Conservation (phyloP, 2,797 vertebrate genomes). For the Microctenopoma stevenorrisi region DNA sequence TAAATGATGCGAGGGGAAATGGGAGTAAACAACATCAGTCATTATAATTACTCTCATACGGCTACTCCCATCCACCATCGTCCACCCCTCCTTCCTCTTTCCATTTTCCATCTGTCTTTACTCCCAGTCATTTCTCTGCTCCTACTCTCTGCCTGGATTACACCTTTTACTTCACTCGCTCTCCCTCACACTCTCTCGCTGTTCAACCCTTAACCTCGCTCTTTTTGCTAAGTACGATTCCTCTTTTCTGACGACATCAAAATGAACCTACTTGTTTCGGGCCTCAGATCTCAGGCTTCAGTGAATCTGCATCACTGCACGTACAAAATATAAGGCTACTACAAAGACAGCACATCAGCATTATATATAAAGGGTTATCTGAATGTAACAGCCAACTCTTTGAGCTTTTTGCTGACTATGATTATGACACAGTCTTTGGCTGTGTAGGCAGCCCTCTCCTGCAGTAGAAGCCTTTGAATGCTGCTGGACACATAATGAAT, state of each 20-base stretch:
- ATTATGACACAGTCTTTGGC: slow-evolving; percentile 48
- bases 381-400: slow-evolving; percentile 46
- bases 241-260: background rate
- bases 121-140: slow-evolving; percentile 32
- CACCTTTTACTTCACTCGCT: slow-evolving; percentile 37
- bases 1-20: slow-evolving; percentile 83
- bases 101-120: slow-evolving; percentile 68
- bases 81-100: slow-evolving; percentile 38
- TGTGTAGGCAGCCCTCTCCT: slow-evolving; percentile 24
- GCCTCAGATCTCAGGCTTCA: slow-evolving; percentile 9
- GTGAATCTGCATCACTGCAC: background rate
- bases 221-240: background rate
- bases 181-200: slow-evolving; percentile 28
- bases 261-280: slow-evolving; percentile 3
- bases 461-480: slow-evolving; percentile 52
- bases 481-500: slow-evolving; percentile 56
- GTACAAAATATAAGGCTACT: slow-evolving; percentile 40
- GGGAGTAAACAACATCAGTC: slow-evolving; percentile 86
- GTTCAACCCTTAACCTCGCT: background rate
- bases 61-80: slow-evolving; percentile 72
- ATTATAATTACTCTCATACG: slow-evolving; percentile 82
- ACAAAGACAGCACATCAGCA: slow-evolving; percentile 35
- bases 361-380: slow-evolving; percentile 43
- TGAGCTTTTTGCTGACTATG: slow-evolving; percentile 31
- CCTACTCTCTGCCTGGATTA: slow-evolving; percentile 33